Base-by-base conservation (phyloP, 2,113 vertebrate genomes). In the Monarcha castaneiventris region DNA sequence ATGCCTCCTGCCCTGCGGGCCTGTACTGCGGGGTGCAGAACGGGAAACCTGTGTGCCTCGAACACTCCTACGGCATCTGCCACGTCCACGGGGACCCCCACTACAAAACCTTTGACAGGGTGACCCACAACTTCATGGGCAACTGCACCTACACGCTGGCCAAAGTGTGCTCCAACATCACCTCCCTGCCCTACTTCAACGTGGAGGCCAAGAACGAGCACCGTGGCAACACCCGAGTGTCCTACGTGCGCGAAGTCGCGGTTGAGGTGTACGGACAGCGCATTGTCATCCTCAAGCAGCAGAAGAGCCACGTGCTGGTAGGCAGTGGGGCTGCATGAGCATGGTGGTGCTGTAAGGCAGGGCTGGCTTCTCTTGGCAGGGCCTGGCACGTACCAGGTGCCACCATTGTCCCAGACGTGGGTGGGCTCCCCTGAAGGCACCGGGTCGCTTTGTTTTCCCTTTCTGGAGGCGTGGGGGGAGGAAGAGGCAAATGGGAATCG, bases 51-150 rank as follows among this genome's bases (percentile, higher is more conserved):
- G 67, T 32, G 74, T 97, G 91, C 63, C 56, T 94, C 29, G 3
- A 54, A 9, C 19, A 90, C 11, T 76, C 87, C 32, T 96, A 94
- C 5, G 98, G 98, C 90, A 97, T 92, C 72, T 99, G 98, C 89
- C 97, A 97, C 4, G 90, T 98, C 43, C 94, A 98, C 59, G 78
- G 96, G 1, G 97, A 98, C 92, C 97, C 98, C 14, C 96, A 98
- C 73, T 98, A 98, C 96, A 97, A 93, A 78, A 98, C 98, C 58
- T 98, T 98, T 94, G 98, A 99, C 95, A 98, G 98, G 51, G 93
- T 97, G 91, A 95, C 83, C 7, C 98, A 98, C 88, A 87, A 62
- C 92, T 98, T 99, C 90, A 97, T 97, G 95, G 97, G 95, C 23
- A 97, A 94, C 58, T 99, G 99, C 96, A 98, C 97, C 80, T 99